Conservation (phyloP, 2,113 vertebrate species). For the Mormyrus lacerda region DNA sequence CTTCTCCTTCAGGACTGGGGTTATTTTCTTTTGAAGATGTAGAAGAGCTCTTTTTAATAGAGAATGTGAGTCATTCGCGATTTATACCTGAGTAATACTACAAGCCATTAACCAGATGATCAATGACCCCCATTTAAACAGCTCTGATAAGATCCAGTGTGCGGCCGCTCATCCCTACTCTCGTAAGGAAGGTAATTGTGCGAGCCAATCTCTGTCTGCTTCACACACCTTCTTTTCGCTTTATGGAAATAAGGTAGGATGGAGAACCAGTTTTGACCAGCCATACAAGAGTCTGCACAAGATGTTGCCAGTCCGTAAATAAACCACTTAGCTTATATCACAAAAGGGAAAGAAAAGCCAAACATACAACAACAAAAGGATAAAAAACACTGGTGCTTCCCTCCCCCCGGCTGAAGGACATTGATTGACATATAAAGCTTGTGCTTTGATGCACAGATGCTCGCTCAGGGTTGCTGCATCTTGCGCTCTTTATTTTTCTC, state of each 20-base stretch:
- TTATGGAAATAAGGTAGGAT: background rate
- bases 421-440: background rate
- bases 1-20: background rate
- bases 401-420: background rate
- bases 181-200: background rate
- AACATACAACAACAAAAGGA: background rate
- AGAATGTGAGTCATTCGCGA: background rate
- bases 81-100: background rate
- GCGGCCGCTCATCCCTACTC: background rate
- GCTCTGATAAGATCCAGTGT: background rate
- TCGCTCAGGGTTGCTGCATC: background rate
- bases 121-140: constrained; percentile 3
- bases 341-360: background rate
- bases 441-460: background rate
- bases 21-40: background rate
- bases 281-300: background rate
- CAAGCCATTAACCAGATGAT: constrained; percentile 3
- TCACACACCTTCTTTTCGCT: background rate
- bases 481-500: background rate
- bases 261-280: background rate
- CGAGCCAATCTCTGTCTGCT: background rate
- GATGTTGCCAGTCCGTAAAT: background rate
- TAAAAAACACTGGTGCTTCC: background rate
- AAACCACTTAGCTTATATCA: background rate
- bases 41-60: background rate